A percentile compares a stretch with the other conserved stretches of the same genome.
Conservation (phyloP, 2,797 vertebrate genomes). For the Podargus strigoides region DNA sequence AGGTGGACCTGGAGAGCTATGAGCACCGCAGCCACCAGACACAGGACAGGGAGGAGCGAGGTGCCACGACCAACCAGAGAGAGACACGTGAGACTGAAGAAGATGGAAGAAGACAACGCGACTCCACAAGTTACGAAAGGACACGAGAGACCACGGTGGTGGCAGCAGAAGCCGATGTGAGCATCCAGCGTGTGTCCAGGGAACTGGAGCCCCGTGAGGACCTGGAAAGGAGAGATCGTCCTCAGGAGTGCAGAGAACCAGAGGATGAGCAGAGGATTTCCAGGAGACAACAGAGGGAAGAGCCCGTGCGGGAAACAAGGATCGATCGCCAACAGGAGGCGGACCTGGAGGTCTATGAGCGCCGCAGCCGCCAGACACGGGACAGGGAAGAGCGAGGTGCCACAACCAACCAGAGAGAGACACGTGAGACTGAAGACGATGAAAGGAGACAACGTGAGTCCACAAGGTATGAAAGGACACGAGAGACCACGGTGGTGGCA, state of each 20-base stretch:
- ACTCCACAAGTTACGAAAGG: too few relatives aligned
- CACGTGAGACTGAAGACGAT: too few relatives aligned
- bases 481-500: too few relatives aligned
- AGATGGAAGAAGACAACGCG: rapidly evolving
- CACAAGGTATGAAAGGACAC: too few relatives aligned
- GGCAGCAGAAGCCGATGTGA: neutral
- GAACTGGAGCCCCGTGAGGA: neutral
- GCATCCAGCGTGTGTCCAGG: neutral
- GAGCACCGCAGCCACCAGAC: rapidly evolving
- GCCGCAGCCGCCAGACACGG: too few relatives aligned
- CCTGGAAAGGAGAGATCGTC: neutral
- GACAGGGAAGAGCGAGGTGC: neutral
- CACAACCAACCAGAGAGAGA: too few relatives aligned
- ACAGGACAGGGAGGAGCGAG: rapidly evolving
- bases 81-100: rapidly evolving
- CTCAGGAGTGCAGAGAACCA: too few relatives aligned
- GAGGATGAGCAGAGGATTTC: too few relatives aligned
- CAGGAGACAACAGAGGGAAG: too few relatives aligned
- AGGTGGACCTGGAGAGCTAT: rapidly evolving
- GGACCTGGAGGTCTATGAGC: neutral
- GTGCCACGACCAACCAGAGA: rapidly evolving
- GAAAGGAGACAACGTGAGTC: neutral
- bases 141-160: rapidly evolving
- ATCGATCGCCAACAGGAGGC: neutral
- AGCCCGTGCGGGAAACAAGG: neutral